Evolutionary conservation across 2,113 vertebrate genomes (phyloP), one percentile per base, ranked within the genome.

Genomic region (Nipponia nippon): DNA sequence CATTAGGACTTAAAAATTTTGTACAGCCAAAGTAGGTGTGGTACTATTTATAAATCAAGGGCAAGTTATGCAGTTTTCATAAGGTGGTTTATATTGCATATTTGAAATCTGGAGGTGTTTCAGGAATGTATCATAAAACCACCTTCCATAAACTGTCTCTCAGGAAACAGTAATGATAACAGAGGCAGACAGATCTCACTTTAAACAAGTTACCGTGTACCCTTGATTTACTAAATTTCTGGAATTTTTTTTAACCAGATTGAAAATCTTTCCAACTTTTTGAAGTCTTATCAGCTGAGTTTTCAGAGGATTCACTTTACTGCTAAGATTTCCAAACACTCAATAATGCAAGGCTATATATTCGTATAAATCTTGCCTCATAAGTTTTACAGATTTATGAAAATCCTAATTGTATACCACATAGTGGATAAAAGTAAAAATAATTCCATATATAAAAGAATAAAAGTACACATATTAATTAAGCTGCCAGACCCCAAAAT

Each of bases 101-200:
- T 97, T 98, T 98, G 95, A 98, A 98, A 97, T 95, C 98, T 98
- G 98, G 98, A 98, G 95, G 89, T 93, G 98, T 97, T 98, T 98
- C 98, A 98, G 97, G 98, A 98, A 98, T 98, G 98, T 75, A 97
- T 98, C 97, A 96, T 98, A 98, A 98, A 98, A 98, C 96, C 97
- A 97, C 97, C 97, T 98, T 98, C 97, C 95, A 98, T 97, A 98
- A 98, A 98, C 98, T 93, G 95, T 97, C 93, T 97, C 98, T 98
- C 94, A 96, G 97, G 97, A 97, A 98, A 97, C 95, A 96, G 95
- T 77, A 93, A 97, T 97, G 98, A 98, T 98, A 98, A 98, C 96
- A 97, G 92, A 96, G 84, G 85, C 94, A 94, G 95, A 95, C 96
- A 97, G 95, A 96, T 96, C 94, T 97, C 95, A 95, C 87, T 97